Evolutionary conservation across 2,113 vertebrate species (phyloP).

Genomic region (Dasyurus viverrinus): DNA sequence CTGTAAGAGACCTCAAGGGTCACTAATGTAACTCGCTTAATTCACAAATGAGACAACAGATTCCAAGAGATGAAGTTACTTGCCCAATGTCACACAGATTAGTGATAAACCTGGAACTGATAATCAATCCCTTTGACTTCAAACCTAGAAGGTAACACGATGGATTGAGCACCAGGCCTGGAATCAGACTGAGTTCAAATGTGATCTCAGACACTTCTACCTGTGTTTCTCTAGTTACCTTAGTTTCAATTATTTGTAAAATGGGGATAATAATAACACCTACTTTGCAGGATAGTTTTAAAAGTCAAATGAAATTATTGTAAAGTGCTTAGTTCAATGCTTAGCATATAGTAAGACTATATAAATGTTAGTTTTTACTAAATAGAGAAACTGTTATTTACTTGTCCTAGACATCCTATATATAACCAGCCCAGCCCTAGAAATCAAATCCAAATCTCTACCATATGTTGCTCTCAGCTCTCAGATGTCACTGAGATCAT

Average conservation of each 20-base stretch:
- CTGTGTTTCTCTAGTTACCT: not conserved
- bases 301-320: not conserved
- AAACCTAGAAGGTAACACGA: not conserved
- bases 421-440: not conserved
- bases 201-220: not conserved
- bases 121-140: not conserved
- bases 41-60: not conserved
- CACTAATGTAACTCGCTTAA: not conserved
- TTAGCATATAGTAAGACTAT: not conserved
- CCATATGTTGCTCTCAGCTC: not conserved
- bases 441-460: conserved; percentile 28
- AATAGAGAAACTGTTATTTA: not conserved
- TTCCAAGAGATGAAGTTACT: not conserved
- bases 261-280: not conserved
- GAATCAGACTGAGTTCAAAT: not conserved
- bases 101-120: not conserved
- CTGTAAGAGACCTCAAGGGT: not conserved
- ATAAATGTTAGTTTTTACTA: not conserved
- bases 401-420: not conserved
- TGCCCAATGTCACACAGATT: not conserved
- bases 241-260: not conserved
- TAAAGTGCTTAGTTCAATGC: not conserved
- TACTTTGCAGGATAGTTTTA: not conserved
- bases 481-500: not conserved
- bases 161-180: not conserved